Conservation (phyloP, 1,140 invertebrate genomes). For the Stenopsyche tienmushanensis region DNA sequence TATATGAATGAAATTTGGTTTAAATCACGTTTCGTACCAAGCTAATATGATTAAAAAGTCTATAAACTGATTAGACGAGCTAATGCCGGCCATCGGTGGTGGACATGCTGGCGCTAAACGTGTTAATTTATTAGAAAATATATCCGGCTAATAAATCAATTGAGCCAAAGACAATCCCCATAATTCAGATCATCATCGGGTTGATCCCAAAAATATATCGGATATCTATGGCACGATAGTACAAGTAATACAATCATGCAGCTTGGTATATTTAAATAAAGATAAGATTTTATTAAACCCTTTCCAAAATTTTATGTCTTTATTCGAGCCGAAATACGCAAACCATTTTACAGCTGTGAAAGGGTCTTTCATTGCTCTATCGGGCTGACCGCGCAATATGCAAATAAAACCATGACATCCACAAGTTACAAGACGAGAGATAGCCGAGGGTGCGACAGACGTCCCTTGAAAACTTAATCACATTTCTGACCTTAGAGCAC, state of each 20-base stretch:
- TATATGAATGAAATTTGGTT: no score
- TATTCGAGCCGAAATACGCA: background rate
- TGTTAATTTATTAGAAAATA: background rate
- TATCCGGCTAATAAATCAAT: no score
- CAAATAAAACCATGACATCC: background rate
- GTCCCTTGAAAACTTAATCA: background rate
- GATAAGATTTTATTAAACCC: background rate
- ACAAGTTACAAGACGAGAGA: background rate
- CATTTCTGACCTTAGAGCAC: background rate
- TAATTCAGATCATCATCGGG: no score
- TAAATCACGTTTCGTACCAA: no score
- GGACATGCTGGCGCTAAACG: no score
- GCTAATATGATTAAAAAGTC: no score
- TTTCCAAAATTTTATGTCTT: background rate
- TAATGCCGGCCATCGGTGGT: no score
- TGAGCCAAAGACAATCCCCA: no score
- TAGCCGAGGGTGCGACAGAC: background rate
- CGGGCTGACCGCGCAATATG: background rate
- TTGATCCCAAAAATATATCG: background rate
- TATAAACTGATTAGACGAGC: no score
- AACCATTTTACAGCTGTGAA: no score
- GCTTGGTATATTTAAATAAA: background rate
- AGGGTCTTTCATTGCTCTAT: background rate
- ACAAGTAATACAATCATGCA: no score
- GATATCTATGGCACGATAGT: no score